These are phyloP conservation scores for Rotaria magnacalcarata DNA, from an alignment of 2,888 invertebrate genomes.

Conservation along the genomic window DNA sequence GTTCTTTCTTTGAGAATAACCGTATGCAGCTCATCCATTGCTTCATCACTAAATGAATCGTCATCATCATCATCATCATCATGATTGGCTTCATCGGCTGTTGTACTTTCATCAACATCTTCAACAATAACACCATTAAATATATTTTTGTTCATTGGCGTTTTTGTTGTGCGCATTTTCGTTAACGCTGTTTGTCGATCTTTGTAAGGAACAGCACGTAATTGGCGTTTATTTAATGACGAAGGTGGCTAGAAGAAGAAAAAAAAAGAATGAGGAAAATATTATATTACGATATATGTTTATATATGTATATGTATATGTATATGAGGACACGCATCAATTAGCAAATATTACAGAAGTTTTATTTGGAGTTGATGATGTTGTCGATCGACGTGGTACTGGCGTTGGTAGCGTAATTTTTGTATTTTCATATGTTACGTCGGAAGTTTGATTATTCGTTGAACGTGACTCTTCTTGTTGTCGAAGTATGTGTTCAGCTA, in stretches of 20 bases:
- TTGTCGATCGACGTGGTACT: background rate
- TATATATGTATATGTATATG: background rate
- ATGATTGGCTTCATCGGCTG: background rate
- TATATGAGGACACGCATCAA: background rate
- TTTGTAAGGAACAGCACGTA: constrained; percentile 28
- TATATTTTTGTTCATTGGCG: background rate
- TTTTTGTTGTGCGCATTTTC: background rate
- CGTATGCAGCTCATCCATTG: background rate
- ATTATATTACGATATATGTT: background rate
- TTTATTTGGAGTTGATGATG: background rate
- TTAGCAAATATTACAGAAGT: constrained; percentile 6
- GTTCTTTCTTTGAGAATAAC: background rate
- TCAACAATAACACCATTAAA: background rate
- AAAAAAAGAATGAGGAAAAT: constrained; percentile 13
- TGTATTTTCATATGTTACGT: background rate
- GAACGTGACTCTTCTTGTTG: background rate
- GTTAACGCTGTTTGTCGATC: background rate
- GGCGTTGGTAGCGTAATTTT: background rate
- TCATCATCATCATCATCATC: constrained; percentile 15
- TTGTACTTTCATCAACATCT: constrained; percentile 31
- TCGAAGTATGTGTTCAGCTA: constrained; percentile 9
- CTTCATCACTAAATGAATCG: constrained; percentile 10
- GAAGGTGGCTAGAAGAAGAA: background rate
- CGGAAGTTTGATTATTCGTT: background rate
- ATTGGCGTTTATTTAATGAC: background rate